A percentile compares a stretch with the other conserved stretches of the same genome.
Evolutionary conservation across 2,797 vertebrate species (phyloP).

Genomic region (Enteromius fasciolatus): DNA sequence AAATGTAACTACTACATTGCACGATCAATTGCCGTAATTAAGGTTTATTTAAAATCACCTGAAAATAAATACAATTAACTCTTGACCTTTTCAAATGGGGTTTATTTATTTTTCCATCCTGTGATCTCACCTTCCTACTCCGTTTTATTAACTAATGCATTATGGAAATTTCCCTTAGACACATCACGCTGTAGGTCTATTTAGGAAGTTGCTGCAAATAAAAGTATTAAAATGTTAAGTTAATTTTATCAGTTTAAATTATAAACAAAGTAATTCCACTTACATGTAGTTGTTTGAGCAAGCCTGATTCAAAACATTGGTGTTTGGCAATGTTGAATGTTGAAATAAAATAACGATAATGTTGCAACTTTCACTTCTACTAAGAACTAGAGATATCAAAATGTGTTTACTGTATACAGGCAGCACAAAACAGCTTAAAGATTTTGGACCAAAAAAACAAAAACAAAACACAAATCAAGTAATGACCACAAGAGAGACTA

Average conservation of each 20-base stretch:
- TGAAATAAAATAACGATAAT: neutral
- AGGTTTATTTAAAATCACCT: neutral
- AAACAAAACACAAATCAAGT: neutral
- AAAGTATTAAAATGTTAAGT: neutral
- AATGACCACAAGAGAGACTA: slow-evolving; percentile 30
- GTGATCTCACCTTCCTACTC: neutral
- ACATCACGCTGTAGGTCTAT: neutral
- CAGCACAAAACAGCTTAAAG: neutral
- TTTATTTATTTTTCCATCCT: neutral
- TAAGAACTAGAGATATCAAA: neutral
- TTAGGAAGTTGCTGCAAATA: neutral
- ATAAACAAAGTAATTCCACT: neutral
- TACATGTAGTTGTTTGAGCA: neutral
- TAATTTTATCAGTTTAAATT: neutral
- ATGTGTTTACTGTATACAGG: neutral
- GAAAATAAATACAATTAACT: neutral
- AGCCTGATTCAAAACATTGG: neutral
- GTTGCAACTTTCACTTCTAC: neutral
- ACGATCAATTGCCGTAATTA: neutral
- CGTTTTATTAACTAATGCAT: neutral
- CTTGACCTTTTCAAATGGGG: neutral
- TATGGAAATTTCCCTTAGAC: neutral
- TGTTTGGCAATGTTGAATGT: neutral
- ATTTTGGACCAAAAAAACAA: no score
- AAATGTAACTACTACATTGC: neutral